Evolutionary conservation across 2,888 invertebrate species (phyloP), one percentile per base, ranked within the genome.

Genomic region (Diarsia mendica): DNA sequence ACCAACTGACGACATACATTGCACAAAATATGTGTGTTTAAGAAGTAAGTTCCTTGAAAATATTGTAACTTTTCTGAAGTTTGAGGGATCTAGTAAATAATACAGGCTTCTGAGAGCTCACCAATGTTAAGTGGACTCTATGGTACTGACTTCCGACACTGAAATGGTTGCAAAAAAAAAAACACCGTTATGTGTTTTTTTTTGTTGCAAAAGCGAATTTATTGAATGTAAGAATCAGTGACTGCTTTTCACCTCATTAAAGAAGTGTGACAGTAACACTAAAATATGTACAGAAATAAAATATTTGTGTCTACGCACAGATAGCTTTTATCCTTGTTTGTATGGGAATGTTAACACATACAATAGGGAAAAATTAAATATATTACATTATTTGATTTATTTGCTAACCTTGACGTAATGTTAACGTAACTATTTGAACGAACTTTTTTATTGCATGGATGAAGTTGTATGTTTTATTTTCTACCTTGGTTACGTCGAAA

Each of bases 381-480:
- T n/a, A n/a, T n/a, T 23, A 75, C 23, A 74, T 64, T 33, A 39
- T 18, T 66, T 28, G 23, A 18, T 75, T 28, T 48, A 44, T 67
- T 67, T 28, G 9, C 8, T 58, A 18, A 48, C 65, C 20, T 48
- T 76, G 65, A 65, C 13, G 13, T 28, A 48, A 39, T 48, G 33
- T 44, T 18, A 9, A 58, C 33, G 75, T 18, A 15, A 46, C 53
- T 63, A 39, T 53, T 61, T 33, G 49, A 33, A 18, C 13, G 13
- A 46, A 53, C n/a, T 46, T 74, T 53, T 60, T 18, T 51, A 10
- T 53, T 46, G 28, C 15, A 10, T 10, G 20, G 28, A 33, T 20
- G 8, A n/a, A n/a, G 33, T 51, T n/a, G 1, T 13, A 11, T 65
- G 23, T 33, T 28, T 20, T 65, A 20, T 48, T 28, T 28, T 65